A percentile compares a stretch with the other conserved stretches of the same genome.
Evolutionary conservation across 2,888 invertebrate species (phyloP).

Genomic region (Idaea biselata): DNA sequence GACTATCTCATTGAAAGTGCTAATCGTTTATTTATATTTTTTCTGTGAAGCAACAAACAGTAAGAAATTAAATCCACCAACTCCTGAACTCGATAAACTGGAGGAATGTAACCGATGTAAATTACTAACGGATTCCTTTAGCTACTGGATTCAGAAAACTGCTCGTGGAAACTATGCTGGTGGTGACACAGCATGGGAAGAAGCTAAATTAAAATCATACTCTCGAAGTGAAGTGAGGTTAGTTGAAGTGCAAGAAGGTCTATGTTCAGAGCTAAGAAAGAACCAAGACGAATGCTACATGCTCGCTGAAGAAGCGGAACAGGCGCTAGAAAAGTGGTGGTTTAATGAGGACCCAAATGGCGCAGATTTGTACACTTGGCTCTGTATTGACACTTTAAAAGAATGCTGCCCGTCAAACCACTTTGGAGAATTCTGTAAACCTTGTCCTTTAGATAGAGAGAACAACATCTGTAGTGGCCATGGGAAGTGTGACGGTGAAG

Average conservation of each 20-base stretch:
- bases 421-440: slow-evolving; percentile 88
- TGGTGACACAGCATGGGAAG: slow-evolving; percentile 96
- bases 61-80: slow-evolving; percentile 33
- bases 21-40: slow-evolving; percentile 33
- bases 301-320: slow-evolving; percentile 90
- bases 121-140: slow-evolving; percentile 86
- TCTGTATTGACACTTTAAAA: slow-evolving; percentile 89
- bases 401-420: slow-evolving; percentile 92
- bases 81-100: slow-evolving; percentile 24
- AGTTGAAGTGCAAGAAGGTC: slow-evolving; percentile 93
- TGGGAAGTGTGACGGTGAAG: slow-evolving; percentile 90
- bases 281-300: slow-evolving; percentile 90
- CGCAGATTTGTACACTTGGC: slow-evolving; percentile 75
- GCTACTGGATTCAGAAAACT: slow-evolving; percentile 89
- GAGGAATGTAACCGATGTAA: slow-evolving; percentile 86
- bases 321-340: slow-evolving; percentile 94
- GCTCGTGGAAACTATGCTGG: slow-evolving; percentile 94
- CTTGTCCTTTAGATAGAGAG: slow-evolving; percentile 81
- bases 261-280: slow-evolving; percentile 86
- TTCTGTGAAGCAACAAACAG: slow-evolving; percentile 29
- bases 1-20: slow-evolving; percentile 19
- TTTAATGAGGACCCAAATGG: slow-evolving; percentile 80
- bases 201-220: slow-evolving; percentile 90
- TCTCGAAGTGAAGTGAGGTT: slow-evolving; percentile 93
- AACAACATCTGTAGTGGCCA: slow-evolving; percentile 88